phyloP scores from a whole-genome alignment of 2,797 vertebrate genomes.

The Molossus alvarezi region DNA sequence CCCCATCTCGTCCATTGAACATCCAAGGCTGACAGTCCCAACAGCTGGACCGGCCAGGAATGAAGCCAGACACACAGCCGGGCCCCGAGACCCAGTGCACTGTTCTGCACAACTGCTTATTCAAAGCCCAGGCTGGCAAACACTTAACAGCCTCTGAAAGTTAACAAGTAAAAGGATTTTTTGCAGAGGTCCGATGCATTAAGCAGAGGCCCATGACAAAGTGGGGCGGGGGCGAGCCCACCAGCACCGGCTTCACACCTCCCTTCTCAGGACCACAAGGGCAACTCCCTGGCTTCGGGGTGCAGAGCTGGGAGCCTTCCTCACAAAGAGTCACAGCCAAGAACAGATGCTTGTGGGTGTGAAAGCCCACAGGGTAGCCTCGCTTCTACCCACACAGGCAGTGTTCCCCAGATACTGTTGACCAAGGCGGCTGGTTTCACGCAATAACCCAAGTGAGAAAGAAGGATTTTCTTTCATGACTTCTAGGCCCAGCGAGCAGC shows the following conservation, averaged over 20 bases:
- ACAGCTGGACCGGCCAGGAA: neutral
- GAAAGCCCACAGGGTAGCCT: neutral
- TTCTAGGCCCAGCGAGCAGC: neutral
- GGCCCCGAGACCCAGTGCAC: fast-evolving
- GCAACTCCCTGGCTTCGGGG: neutral
- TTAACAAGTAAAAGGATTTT: neutral
- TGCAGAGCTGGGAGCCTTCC: fast-evolving
- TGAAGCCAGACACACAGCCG: fast-evolving
- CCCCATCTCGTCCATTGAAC: neutral
- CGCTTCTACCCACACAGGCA: neutral
- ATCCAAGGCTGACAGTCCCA: neutral
- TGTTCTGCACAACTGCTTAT: fast-evolving
- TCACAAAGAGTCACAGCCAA: neutral
- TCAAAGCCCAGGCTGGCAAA: neutral
- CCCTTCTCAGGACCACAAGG: neutral
- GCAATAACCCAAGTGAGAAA: neutral
- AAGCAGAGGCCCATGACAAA: neutral
- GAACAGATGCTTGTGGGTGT: neutral
- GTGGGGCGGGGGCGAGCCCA: neutral
- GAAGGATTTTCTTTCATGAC: neutral
- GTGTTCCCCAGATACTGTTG: neutral
- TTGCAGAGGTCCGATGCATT: neutral
- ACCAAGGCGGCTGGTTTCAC: neutral
- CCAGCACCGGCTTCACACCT: fast-evolving
- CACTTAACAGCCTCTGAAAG: neutral